Evolutionary conservation across 2,888 invertebrate species (phyloP), one percentile per base, ranked within the genome.

Genomic region (Phrixothrix hirtus): DNA sequence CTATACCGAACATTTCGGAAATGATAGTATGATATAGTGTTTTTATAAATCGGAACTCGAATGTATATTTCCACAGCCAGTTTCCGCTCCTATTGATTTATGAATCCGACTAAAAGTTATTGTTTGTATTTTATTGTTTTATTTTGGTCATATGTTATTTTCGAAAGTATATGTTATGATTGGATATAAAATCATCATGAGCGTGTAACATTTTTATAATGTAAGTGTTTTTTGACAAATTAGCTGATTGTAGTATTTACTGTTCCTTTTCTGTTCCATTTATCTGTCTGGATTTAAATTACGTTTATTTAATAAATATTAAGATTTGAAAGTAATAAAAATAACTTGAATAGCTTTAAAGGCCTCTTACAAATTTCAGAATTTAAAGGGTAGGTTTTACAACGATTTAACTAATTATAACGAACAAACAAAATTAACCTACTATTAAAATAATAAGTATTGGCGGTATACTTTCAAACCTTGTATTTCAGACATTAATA

Each of bases 161-260:
- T 62, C 59, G 58, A 62, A 64, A 64, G 63, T 64, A 64, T 66
- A 59, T 62, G 63, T 63, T 65, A 64, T 63, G 68, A 66, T 63
- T 64, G 64, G 60, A 60, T 65, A 63, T 68, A 68, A 68, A 69
- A 65, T 65, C 65, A 65, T 61, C 59, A 62, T 67, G 59, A 62
- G 25, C 16, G 43, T 35, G 35, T 44, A 44, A 44, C 44, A 50
- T 50, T 50, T 44, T 25, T 25, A 31, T 62, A 62, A 64, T 65
- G 61, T 55, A 62, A 60, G 57, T 60, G 59, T 55, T 61, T 65
- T 60, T 56, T 55, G 31, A 64, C 64, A 61, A 57, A 62, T 63
- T 64, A 59, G 57, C 61, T 57, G 54, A 59, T 50, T 59, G 59
- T 60, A 29, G 27, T 14, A 13, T n/a, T 13, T 11, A 17, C 2